Evolutionary conservation across 30 jellyfish, hydroid and myxozoan genomes (phyloP).

Genomic region (Rhopilema esculentum): DNA sequence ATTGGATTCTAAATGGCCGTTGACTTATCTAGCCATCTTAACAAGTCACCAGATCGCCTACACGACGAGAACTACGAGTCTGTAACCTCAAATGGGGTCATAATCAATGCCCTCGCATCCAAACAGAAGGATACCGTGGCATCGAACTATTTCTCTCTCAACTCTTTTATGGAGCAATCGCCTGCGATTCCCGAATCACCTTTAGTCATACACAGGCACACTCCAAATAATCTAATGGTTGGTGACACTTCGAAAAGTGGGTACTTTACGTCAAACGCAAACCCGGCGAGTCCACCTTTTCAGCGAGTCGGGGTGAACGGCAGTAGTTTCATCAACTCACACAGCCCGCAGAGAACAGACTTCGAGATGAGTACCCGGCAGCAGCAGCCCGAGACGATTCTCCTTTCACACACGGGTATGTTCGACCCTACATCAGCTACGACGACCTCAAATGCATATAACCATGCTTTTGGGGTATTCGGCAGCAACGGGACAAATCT

Average conservation of each 20-base stretch:
- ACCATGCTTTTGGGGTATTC: conserved; percentile 74
- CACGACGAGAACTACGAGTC: conserved; percentile 53
- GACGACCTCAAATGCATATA: conserved; percentile 49
- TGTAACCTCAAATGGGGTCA: conserved; percentile 71
- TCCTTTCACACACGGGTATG: conserved; percentile 65
- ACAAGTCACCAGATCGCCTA: conserved; percentile 58
- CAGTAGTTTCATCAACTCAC: conserved; percentile 14
- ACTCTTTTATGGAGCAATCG: conserved; percentile 76
- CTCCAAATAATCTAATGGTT: conserved; percentile 39
- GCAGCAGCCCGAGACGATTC: conserved; percentile 45
- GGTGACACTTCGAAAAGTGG: conserved; percentile 69
- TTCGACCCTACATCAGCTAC: conserved; percentile 58
- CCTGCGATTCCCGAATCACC: conserved; percentile 77
- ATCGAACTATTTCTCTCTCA: conserved; percentile 48
- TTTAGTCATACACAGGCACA: conserved; percentile 57
- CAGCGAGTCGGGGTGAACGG: conserved; percentile 31
- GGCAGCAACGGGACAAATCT: conserved; percentile 71
- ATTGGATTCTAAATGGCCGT: conserved; percentile 45
- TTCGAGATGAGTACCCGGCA: conserved; percentile 52
- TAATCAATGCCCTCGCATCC: conserved; percentile 43
- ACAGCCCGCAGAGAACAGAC: conserved; percentile 62
- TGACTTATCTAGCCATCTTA: conserved; percentile 64
- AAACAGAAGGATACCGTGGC: conserved; percentile 56
- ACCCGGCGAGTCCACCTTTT: conserved; percentile 52
- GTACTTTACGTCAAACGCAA: conserved; percentile 45